Evolutionary conservation across 2,888 invertebrate species (phyloP).

Genomic region (Deroplatys truncata): DNA sequence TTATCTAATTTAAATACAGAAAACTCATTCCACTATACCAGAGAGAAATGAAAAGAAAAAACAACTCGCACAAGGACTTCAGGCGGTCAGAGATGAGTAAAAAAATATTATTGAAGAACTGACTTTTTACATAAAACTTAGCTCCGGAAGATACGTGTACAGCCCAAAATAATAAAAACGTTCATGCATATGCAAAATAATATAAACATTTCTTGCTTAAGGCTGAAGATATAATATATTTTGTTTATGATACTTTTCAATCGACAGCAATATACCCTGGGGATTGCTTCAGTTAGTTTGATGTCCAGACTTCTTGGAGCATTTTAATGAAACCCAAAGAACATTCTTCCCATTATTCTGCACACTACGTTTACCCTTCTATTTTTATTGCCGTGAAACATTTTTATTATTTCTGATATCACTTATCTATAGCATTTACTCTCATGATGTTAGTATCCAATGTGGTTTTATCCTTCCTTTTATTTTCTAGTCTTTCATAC

Average conservation of each 20-base stretch:
- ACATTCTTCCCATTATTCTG: background rate
- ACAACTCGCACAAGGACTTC: background rate
- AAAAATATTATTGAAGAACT: background rate
- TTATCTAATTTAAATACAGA: background rate
- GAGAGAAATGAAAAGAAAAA: background rate
- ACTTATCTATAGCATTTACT: too few relatives aligned
- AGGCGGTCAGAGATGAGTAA: background rate
- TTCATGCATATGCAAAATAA: background rate
- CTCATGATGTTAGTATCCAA: too few relatives aligned
- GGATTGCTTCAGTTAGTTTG: too few relatives aligned
- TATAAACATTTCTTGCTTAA: background rate
- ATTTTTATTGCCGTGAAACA: too few relatives aligned
- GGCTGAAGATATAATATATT: background rate
- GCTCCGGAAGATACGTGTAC: background rate
- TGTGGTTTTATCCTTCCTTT: too few relatives aligned
- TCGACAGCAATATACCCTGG: background rate
- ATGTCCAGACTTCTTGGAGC: background rate
- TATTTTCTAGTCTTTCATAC: too few relatives aligned
- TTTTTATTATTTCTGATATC: too few relatives aligned
- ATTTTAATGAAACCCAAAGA: background rate
- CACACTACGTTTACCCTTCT: too few relatives aligned
- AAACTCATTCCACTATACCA: background rate
- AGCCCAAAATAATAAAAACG: background rate
- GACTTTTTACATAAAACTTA: background rate
- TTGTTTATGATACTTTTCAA: background rate